Percentiles rank a stretch among this genome's conserved stretches.
phyloP scores from a whole-genome alignment of 2,888 invertebrate species.

The Diadegma fenestrale region DNA sequence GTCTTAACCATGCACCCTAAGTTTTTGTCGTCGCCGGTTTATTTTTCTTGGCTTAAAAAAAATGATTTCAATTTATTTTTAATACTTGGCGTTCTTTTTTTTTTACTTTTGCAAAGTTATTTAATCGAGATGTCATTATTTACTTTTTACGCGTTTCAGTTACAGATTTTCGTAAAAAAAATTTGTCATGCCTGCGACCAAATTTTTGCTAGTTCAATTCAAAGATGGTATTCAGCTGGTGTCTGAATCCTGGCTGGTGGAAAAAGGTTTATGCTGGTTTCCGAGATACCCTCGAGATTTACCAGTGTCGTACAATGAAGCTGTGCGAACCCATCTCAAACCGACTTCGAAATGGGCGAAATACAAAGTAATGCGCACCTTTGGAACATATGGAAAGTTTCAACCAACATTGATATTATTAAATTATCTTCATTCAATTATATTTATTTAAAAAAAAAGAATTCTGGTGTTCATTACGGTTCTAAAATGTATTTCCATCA shows the following conservation, averaged over 20 bases:
- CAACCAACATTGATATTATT: constrained; percentile 10
- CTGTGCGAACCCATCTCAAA: constrained; percentile 13
- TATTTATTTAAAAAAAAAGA: neutral
- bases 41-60: no score
- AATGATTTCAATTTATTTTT: no score
- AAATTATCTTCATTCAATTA: neutral
- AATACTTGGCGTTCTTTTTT: no score
- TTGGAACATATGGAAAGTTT: constrained; percentile 29
- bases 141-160: constrained; percentile 1
- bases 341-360: constrained; percentile 28
- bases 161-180: constrained; percentile 16
- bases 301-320: constrained; percentile 20
- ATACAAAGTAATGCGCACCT: constrained; percentile 23
- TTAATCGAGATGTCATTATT: no score
- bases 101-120: no score
- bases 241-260: constrained; percentile 29
- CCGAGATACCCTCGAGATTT: constrained; percentile 20
- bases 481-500: constrained; percentile 11
- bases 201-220: constrained; percentile 26
- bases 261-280: constrained; percentile 13
- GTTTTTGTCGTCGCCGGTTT: no score
- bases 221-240: constrained; percentile 32
- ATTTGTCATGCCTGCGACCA: constrained; percentile 1
- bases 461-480: neutral
- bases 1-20: no score